Conservation (phyloP, 2,113 vertebrate genomes). For the Mellivora capensis region DNA sequence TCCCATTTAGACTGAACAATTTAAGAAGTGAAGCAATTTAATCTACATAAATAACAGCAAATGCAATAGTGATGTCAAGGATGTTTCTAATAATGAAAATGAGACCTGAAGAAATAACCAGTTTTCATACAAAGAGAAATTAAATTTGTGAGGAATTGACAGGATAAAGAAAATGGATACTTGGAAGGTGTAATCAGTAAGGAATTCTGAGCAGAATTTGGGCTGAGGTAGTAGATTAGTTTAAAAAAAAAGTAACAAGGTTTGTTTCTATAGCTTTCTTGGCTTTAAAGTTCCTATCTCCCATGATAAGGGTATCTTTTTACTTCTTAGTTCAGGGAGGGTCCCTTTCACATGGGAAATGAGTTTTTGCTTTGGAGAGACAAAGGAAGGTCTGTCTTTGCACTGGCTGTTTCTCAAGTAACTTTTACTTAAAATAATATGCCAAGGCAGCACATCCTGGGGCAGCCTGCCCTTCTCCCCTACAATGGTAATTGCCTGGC, state of each 20-base stretch:
- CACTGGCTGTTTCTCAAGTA: neutral
- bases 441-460: neutral
- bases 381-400: neutral
- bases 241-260: neutral
- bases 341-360: neutral
- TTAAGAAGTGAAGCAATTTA: neutral
- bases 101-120: neutral
- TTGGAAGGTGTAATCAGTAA: neutral
- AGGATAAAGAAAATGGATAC: neutral
- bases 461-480: neutral
- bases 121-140: neutral
- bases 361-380: neutral
- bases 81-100: neutral
- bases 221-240: neutral
- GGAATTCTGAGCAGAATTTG: neutral
- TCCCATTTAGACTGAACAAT: neutral
- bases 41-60: neutral
- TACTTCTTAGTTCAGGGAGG: neutral
- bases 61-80: neutral
- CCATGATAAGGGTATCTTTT: neutral
- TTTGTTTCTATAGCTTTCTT: neutral
- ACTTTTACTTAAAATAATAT: neutral
- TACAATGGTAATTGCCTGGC: neutral
- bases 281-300: neutral
- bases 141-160: neutral